phyloP scores from a whole-genome alignment of 2,797 vertebrate genomes.

The Limosa lapponica region DNA sequence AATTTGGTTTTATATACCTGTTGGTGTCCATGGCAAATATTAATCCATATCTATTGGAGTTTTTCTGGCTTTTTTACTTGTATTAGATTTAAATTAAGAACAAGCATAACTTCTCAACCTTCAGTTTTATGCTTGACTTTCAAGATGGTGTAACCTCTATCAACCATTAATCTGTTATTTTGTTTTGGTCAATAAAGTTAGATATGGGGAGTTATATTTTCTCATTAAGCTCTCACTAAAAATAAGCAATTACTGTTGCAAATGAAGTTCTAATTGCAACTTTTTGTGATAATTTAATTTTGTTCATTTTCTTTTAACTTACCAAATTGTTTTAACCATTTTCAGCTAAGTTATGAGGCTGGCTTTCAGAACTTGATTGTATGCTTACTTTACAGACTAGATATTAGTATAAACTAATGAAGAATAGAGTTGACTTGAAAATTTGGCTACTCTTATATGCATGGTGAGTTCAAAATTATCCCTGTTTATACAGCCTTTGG shows the following conservation, averaged over 20 bases:
- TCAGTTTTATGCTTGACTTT: not conserved
- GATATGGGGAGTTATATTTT: not conserved
- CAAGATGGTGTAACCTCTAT: not conserved
- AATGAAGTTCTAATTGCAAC: not conserved
- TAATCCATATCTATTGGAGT: not conserved
- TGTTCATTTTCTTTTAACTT: not conserved
- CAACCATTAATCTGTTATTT: not conserved
- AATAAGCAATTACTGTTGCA: not conserved
- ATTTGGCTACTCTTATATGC: slow-evolving; percentile 32
- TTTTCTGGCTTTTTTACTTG: not conserved
- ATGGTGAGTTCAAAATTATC: slow-evolving; percentile 64
- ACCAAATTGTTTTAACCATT: not conserved
- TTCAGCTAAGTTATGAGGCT: not conserved
- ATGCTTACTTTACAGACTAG: not conserved
- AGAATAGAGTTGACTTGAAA: slow-evolving; percentile 25
- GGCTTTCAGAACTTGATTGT: not conserved
- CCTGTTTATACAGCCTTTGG: slow-evolving; percentile 77
- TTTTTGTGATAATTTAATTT: not conserved
- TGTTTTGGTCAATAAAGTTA: not conserved
- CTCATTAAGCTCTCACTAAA: not conserved
- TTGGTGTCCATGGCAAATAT: not conserved
- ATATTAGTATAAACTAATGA: not conserved
- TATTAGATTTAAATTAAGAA: not conserved
- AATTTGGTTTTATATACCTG: not conserved
- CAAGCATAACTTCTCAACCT: not conserved